These are phyloP conservation scores for Hemistola chrysoprasaria DNA, from an alignment of 2,888 invertebrate species.

Conservation along the genomic window DNA sequence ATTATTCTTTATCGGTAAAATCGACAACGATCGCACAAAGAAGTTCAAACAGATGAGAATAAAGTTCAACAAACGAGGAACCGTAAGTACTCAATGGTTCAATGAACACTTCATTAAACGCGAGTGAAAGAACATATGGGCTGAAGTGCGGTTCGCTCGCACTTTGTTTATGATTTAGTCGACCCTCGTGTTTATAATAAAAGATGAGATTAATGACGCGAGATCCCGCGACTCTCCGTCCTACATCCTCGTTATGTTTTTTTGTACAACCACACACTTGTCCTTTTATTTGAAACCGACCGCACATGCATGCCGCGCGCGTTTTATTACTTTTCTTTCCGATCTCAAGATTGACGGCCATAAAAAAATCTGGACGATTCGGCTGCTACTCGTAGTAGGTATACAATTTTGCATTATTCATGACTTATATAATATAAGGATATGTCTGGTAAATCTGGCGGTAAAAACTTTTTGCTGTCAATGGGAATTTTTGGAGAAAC, in stretches of 20 bases:
- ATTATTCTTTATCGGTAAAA: conserved; percentile 11
- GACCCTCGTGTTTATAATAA: conserved; percentile 71
- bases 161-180: conserved; percentile 72
- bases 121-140: conserved; percentile 43
- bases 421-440: conserved; percentile 29
- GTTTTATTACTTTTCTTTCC: conserved; percentile 62
- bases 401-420: conserved; percentile 38
- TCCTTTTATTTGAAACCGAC: conserved; percentile 63
- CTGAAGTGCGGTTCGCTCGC: conserved; percentile 16
- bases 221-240: conserved; percentile 49
- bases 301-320: conserved; percentile 53
- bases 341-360: conserved; percentile 44
- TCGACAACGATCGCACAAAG: conserved; percentile 9
- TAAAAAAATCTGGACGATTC: conserved; percentile 44
- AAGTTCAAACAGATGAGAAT: conserved; percentile 12
- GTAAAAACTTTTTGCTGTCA: conserved; percentile 20
- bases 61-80: conserved; percentile 13
- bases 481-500: conserved; percentile 1
- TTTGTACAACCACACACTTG: conserved; percentile 39
- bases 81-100: conserved; percentile 28
- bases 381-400: conserved; percentile 15
- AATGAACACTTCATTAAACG: conserved; percentile 47
- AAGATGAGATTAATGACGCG: conserved; percentile 69
- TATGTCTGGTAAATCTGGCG: conserved; percentile 23
- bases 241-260: conserved; percentile 63